Percentiles rank a stretch among this genome's conserved stretches.
These are phyloP conservation scores for Aurelia sp. DNA, from an alignment of 30 jellyfish, hydroid and myxozoan species.

Conservation along the genomic window DNA sequence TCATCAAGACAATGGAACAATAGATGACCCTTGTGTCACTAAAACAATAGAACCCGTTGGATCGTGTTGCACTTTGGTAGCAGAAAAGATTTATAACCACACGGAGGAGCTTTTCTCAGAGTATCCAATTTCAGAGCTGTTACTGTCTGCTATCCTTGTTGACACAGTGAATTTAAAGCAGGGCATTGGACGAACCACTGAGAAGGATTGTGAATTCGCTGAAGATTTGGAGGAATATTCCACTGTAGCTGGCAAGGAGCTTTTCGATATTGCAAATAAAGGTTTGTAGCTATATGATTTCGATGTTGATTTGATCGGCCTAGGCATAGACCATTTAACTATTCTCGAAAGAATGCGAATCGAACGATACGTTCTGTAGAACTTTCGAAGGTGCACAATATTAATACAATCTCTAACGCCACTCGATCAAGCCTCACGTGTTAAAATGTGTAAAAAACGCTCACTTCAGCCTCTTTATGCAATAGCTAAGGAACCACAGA, in stretches of 20 bases:
- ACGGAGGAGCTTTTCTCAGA: constrained; percentile 21
- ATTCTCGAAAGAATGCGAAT: too few relatives aligned
- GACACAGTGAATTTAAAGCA: constrained; percentile 80
- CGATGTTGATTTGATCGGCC: neutral
- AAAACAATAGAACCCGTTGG: constrained; percentile 86
- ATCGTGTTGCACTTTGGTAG: constrained; percentile 88
- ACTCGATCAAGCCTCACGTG: too few relatives aligned
- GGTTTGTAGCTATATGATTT: constrained; percentile 39
- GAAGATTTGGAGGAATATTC: constrained; percentile 55
- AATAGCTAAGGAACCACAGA: too few relatives aligned
- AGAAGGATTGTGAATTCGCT: constrained; percentile 74
- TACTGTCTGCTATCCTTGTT: constrained; percentile 77
- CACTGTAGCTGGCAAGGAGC: constrained; percentile 28
- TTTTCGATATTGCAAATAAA: constrained; percentile 52
- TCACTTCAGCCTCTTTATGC: too few relatives aligned
- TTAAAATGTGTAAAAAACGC: too few relatives aligned
- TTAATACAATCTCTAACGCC: too few relatives aligned
- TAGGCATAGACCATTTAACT: too few relatives aligned
- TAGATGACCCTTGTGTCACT: constrained; percentile 43
- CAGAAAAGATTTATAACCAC: constrained; percentile 57
- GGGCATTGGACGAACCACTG: constrained; percentile 80
- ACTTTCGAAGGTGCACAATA: too few relatives aligned
- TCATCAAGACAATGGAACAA: constrained; percentile 64
- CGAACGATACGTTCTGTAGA: too few relatives aligned
- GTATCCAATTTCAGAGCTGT: constrained; percentile 68